Percentiles rank a stretch among this genome's conserved stretches.
Evolutionary conservation across 2,113 vertebrate species (phyloP).

Genomic region (Tragelaphus scriptus): DNA sequence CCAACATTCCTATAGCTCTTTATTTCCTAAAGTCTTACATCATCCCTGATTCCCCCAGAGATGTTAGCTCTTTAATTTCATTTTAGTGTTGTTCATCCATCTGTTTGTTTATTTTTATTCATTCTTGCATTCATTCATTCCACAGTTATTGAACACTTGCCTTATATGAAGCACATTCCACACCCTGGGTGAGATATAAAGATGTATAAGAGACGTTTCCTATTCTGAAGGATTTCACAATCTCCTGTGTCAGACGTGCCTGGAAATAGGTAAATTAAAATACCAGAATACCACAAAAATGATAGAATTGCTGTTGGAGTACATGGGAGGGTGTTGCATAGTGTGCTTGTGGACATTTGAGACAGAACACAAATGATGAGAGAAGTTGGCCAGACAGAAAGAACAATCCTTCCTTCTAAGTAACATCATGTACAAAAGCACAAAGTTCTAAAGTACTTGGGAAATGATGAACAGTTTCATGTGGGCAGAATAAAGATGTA

Average conservation of each 20-base stretch:
- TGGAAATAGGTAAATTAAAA: background rate
- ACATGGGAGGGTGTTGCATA: background rate
- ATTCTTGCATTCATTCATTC: background rate
- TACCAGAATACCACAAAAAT: background rate
- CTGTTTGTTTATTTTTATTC: background rate
- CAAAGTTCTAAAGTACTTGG: background rate
- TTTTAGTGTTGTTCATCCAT: background rate
- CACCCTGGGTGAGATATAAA: background rate
- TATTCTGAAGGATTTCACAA: background rate
- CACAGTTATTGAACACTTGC: background rate
- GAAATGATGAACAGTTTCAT: background rate
- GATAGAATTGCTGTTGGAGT: background rate
- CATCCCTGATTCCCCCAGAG: background rate
- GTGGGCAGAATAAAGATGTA: background rate
- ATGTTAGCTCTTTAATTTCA: background rate
- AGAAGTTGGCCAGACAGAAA: background rate
- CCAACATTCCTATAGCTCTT: background rate
- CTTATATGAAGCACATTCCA: background rate
- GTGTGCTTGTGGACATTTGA: background rate
- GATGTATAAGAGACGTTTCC: background rate
- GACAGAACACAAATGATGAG: background rate
- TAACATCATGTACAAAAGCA: background rate
- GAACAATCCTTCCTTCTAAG: background rate
- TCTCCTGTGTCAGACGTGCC: background rate
- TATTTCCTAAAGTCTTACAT: background rate